Evolutionary conservation across 2,113 vertebrate species (phyloP).

Genomic region (Hemibagrus wyckioides): DNA sequence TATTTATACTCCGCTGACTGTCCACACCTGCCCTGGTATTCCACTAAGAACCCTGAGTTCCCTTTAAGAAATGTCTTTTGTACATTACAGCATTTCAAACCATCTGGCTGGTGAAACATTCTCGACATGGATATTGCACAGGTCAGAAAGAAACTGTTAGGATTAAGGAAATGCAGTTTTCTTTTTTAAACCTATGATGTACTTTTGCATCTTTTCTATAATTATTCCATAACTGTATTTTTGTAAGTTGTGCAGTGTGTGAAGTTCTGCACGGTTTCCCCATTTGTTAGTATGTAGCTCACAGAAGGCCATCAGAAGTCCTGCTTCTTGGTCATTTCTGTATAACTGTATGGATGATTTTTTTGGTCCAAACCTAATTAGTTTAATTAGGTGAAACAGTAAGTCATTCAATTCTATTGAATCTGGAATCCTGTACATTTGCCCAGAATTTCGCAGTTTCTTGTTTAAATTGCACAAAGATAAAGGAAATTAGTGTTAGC

Average conservation of each 20-base stretch:
- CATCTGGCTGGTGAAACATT: not conserved
- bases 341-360: not conserved
- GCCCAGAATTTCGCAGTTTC: not conserved
- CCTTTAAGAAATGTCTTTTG: conserved; percentile 12
- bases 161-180: not conserved
- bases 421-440: not conserved
- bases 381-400: not conserved
- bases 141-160: not conserved
- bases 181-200: not conserved
- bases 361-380: not conserved
- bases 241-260: not conserved
- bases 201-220: not conserved
- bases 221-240: not conserved
- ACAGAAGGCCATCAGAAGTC: not conserved
- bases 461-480: not conserved
- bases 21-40: not conserved
- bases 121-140: not conserved
- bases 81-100: not conserved
- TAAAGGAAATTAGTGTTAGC: not conserved
- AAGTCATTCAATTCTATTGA: not conserved
- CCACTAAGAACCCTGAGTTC: not conserved
- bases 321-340: not conserved
- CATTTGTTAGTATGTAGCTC: not conserved
- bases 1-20: conserved; percentile 34
- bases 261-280: not conserved